These are phyloP conservation scores for Meloe dianella DNA, from an alignment of 2,888 invertebrate species.

Conservation along the genomic window DNA sequence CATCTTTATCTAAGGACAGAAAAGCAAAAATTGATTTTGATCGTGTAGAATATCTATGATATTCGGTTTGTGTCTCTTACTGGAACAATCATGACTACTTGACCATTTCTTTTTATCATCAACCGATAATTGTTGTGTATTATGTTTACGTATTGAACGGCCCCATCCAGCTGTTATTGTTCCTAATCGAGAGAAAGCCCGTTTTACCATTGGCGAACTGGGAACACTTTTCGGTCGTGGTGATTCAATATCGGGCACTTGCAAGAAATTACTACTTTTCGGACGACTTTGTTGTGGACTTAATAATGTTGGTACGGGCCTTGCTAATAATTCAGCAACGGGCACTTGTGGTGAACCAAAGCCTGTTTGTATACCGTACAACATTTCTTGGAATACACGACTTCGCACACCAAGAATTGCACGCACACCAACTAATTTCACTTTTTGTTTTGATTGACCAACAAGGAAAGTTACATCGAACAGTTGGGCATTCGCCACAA, in stretches of 20 bases:
- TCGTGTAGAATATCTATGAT: not conserved
- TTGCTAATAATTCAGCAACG: constrained; percentile 83
- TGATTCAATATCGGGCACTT: constrained; percentile 86
- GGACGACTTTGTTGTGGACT: constrained; percentile 86
- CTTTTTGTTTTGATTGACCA: constrained; percentile 89
- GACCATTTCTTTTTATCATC: constrained; percentile 93
- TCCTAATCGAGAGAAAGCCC: constrained; percentile 88
- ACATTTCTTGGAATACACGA: constrained; percentile 92
- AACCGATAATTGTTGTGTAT: constrained; percentile 80
- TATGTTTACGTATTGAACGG: constrained; percentile 82
- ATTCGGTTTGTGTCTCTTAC: constrained; percentile 63
- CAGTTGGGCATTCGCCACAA: constrained; percentile 77
- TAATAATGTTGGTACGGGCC: constrained; percentile 84
- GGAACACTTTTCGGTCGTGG: constrained; percentile 92
- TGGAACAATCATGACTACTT: constrained; percentile 86
- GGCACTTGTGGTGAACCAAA: constrained; percentile 94
- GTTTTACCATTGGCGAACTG: constrained; percentile 91
- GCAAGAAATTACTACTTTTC: constrained; percentile 90
- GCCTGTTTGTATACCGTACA: constrained; percentile 92
- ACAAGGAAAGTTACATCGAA: constrained; percentile 92
- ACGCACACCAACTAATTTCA: constrained; percentile 85
- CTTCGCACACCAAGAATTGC: constrained; percentile 91
- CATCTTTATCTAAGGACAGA: constrained; percentile 80
- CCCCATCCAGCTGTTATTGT: constrained; percentile 93
- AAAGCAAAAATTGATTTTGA: constrained; percentile 26